A percentile compares a stretch with the other conserved stretches of the same genome.
Conservation (phyloP, 1,140 invertebrate genomes). For the Megalopta genalis region DNA sequence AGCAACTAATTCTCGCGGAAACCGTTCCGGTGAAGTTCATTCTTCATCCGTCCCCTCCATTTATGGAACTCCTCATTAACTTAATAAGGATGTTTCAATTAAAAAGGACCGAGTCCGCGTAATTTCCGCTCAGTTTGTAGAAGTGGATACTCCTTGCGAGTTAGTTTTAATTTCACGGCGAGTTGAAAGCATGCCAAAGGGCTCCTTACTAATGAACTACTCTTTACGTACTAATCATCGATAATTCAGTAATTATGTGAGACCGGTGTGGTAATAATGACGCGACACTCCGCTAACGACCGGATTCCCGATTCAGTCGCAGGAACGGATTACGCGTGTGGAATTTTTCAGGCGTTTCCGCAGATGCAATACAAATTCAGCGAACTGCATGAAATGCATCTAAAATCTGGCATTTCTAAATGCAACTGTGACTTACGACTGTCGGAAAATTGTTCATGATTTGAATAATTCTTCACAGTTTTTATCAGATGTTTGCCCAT, state of each 20-base stretch:
- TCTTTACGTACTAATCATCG: slow-evolving; percentile 29
- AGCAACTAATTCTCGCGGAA: slow-evolving; percentile 3
- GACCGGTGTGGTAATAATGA: slow-evolving; percentile 19
- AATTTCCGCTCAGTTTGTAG: slow-evolving; percentile 2
- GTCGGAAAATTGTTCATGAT: too few species aligned
- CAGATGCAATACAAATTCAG: too few species aligned
- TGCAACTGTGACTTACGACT: too few species aligned
- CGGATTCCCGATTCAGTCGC: not conserved
- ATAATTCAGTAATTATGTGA: slow-evolving; percentile 31
- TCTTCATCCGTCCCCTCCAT: not conserved
- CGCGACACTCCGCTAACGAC: not conserved
- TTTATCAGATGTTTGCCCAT: too few species aligned
- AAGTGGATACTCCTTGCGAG: slow-evolving; percentile 3
- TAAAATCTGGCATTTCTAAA: too few species aligned
- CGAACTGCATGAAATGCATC: too few species aligned
- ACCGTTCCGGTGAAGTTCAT: not conserved
- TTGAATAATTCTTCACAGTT: too few species aligned
- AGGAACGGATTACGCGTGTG: not conserved
- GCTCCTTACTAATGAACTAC: slow-evolving; percentile 22
- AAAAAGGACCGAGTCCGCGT: not conserved
- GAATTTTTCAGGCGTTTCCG: not conserved
- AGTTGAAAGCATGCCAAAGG: slow-evolving; percentile 16
- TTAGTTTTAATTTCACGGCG: slow-evolving; percentile 34
- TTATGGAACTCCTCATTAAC: slow-evolving; percentile 28
- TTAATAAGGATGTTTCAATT: slow-evolving; percentile 32